These are phyloP conservation scores for Aplysina aerophoba DNA, from an alignment of 37 sponge, comb jelly and placozoan species.

Conservation along the genomic window DNA sequence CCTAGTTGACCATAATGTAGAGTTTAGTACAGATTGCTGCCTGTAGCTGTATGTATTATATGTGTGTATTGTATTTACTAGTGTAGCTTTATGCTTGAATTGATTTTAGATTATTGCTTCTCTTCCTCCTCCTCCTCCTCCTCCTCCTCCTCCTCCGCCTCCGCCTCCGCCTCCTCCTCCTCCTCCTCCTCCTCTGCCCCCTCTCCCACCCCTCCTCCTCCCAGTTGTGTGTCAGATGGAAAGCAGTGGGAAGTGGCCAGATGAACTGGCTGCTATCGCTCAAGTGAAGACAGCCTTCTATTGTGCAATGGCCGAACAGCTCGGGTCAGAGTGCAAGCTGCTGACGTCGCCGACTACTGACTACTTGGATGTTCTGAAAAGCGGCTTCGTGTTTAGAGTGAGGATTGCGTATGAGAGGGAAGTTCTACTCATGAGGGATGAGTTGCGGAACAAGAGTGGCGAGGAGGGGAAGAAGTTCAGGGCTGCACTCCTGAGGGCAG, in stretches of 20 bases:
- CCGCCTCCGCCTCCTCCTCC: too few species aligned
- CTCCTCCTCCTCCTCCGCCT: too few species aligned
- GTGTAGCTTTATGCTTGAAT: too few species aligned
- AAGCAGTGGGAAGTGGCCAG: conserved; percentile 98
- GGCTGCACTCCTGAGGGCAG: conserved; percentile 1
- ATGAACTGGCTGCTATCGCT: conserved; percentile 80
- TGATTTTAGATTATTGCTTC: too few species aligned
- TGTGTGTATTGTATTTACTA: too few species aligned
- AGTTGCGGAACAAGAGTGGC: background rate
- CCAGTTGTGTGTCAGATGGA: conserved; percentile 90
- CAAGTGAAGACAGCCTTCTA: conserved; percentile 92
- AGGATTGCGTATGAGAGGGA: conserved; percentile 68
- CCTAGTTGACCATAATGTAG: too few species aligned
- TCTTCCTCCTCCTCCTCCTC: too few species aligned
- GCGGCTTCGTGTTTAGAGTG: conserved; percentile 84
- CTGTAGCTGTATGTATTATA: too few species aligned
- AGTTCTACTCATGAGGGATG: conserved; percentile 43
- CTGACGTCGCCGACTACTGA: conserved; percentile 61
- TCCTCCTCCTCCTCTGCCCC: too few species aligned
- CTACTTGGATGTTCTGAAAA: conserved; percentile 78
- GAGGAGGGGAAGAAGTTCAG: conserved; percentile 3
- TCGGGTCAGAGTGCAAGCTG: conserved; percentile 47
- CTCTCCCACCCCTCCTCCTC: background rate
- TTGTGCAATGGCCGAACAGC: conserved; percentile 58
- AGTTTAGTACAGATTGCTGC: too few species aligned